Base-by-base conservation (phyloP, 2,113 vertebrate species). In the Bagarius yarrelli region DNA sequence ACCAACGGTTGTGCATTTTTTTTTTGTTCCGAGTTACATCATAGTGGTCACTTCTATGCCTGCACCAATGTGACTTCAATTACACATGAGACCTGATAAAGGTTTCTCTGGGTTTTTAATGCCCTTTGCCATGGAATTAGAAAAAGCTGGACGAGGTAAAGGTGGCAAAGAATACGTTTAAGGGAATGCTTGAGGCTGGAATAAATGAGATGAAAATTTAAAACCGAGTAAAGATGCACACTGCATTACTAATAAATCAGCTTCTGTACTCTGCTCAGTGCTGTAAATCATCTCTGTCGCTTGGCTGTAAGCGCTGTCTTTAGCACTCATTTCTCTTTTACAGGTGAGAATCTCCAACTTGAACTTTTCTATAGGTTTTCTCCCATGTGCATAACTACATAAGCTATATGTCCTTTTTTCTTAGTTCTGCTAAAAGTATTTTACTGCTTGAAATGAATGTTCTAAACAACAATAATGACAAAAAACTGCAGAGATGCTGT, bases 211-310 rank as follows among this genome's bases (percentile, higher is more conserved):
- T 75, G 64, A 44, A 70, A 56, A 77, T 59, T 77, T 59, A 74
- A 72, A 67, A 81, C 57, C n/a, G 79, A 81, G 85, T 83, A 84
- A 88, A 87, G 87, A 90, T 91, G 85, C 90, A 88, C 88, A 87
- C 87, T 88, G 88, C 89, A 90, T 91, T 89, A 88, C 87, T 88
- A 89, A 91, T 90, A 89, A 89, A 92, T 90, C 89, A 77, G 87
- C 88, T 90, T 91, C 88, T 91, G 90, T 92, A 90, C 90, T 91
- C 91, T 91, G 89, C 91, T 90, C 88, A 91, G 88, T 92, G 89
- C 90, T 92, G 92, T 92, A 91, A 90, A 91, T 91, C 90, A 89
- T 90, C 93, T 87, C 88, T 90, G 87, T 89, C 89, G 90, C 90
- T 92, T 92, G 90, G 90, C 92, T 91, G 79, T 89, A 86, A 91